Conservation (phyloP, 2,113 vertebrate species). For the Capreolus pygargus region DNA sequence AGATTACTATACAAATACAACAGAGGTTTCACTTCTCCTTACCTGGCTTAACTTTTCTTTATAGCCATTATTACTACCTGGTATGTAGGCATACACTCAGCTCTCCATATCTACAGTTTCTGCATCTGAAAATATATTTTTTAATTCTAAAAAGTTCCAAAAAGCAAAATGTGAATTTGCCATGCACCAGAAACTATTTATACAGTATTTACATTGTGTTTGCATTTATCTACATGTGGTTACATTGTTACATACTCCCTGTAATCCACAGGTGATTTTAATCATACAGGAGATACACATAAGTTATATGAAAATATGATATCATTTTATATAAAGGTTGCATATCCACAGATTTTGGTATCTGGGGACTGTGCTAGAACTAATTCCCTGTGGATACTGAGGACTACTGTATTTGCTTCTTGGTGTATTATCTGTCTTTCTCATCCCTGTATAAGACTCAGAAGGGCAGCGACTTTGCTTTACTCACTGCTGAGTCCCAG, state of each 20-base stretch:
- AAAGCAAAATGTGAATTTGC: neutral
- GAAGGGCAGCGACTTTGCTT: neutral
- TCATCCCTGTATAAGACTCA: neutral
- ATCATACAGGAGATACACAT: neutral
- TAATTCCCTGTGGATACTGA: neutral
- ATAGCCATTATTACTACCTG: neutral
- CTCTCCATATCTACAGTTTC: neutral
- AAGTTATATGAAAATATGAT: neutral
- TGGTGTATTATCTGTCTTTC: neutral
- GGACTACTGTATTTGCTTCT: neutral
- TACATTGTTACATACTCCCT: neutral
- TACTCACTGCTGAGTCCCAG: neutral
- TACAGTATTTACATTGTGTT: neutral
- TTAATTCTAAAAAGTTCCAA: neutral
- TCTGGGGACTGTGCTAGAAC: neutral
- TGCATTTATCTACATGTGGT: accelerated
- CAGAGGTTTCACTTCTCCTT: neutral
- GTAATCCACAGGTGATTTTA: neutral
- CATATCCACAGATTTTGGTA: neutral
- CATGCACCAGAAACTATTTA: neutral
- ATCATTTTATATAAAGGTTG: neutral
- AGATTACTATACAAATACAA: neutral
- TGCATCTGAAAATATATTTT: neutral
- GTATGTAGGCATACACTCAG: neutral
- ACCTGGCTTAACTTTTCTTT: neutral